Evolutionary conservation across 2,797 vertebrate species (phyloP).

Genomic region (Mus spretus): DNA sequence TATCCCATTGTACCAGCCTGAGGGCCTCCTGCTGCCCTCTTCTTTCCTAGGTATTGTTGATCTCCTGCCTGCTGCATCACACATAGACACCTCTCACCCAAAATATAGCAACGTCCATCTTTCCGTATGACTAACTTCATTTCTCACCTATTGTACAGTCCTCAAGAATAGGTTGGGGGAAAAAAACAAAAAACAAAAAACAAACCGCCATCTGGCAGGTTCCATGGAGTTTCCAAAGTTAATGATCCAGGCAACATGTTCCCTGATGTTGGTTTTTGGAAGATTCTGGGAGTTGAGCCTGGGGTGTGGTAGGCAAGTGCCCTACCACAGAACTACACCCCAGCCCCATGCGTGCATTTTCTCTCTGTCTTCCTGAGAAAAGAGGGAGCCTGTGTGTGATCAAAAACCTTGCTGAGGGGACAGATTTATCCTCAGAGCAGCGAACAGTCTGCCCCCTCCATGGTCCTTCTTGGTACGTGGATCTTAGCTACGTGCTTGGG

Average conservation of each 20-base stretch:
- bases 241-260: constrained; percentile 27
- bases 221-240: constrained; percentile 30
- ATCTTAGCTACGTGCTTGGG: not conserved
- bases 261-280: not conserved
- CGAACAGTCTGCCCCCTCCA: not conserved
- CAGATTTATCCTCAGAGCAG: not conserved
- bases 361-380: constrained; percentile 35
- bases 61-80: not conserved
- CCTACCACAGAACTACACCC: not conserved
- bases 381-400: not conserved
- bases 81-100: not conserved
- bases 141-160: not conserved
- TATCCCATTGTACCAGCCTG: not conserved
- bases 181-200: not conserved
- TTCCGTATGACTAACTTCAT: not conserved
- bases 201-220: not conserved
- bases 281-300: not conserved
- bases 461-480: constrained; percentile 9
- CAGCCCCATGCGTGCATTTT: not conserved
- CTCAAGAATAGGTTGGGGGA: constrained; percentile 28
- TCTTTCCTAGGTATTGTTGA: constrained; percentile 1
- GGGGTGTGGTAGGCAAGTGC: not conserved
- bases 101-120: not conserved
- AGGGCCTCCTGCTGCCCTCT: not conserved
- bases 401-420: constrained; percentile 9